phyloP scores from a whole-genome alignment of 2,113 vertebrate genomes.

The Elachura formosa region DNA sequence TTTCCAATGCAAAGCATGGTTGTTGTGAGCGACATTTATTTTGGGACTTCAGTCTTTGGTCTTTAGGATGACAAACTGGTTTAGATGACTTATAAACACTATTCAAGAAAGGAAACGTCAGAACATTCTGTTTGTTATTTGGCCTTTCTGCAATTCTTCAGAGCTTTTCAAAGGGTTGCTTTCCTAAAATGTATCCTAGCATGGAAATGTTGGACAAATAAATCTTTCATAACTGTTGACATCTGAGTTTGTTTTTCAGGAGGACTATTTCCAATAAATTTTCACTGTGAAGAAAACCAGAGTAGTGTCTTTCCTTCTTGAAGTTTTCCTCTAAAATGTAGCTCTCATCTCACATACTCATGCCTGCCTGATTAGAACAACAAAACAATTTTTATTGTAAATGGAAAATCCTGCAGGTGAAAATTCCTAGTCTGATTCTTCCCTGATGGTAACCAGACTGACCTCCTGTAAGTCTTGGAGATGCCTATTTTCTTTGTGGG shows the following conservation, averaged over 20 bases:
- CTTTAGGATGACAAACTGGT: background rate
- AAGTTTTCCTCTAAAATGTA: background rate
- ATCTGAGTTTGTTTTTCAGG: conserved; percentile 32
- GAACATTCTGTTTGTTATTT: conserved; percentile 29
- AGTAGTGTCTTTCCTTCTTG: background rate
- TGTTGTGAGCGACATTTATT: background rate
- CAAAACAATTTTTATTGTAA: background rate
- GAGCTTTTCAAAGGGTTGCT: background rate
- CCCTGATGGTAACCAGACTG: background rate
- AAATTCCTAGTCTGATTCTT: background rate
- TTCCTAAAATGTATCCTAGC: conserved; percentile 2
- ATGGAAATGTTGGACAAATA: background rate
- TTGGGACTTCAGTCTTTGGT: background rate
- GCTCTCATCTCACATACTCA: background rate
- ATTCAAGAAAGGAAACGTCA: conserved; percentile 18
- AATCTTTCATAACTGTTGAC: conserved; percentile 40
- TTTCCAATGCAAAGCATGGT: background rate
- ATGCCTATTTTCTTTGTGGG: background rate
- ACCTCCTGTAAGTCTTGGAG: background rate
- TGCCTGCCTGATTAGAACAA: background rate
- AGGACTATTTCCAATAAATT: background rate
- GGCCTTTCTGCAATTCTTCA: conserved; percentile 22
- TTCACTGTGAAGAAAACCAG: background rate
- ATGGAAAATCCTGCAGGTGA: background rate
- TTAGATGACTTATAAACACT: background rate